Evolutionary conservation across 2,113 vertebrate genomes (phyloP).

Genomic region (Tachycineta bicolor): DNA sequence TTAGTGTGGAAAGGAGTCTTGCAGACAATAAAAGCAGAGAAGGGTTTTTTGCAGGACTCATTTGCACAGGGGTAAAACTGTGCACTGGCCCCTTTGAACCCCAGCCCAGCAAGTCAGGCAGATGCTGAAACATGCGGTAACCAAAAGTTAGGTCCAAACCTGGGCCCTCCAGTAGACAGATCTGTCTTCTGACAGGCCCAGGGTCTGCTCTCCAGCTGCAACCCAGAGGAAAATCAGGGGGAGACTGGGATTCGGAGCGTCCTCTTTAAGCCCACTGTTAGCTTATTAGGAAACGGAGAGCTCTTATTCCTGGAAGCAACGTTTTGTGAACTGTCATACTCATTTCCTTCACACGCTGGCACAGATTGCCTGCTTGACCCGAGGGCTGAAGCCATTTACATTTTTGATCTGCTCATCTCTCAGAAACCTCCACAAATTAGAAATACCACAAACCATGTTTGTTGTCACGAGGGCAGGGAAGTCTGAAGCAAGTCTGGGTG

Average conservation of each 20-base stretch:
- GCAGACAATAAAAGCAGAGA: not conserved
- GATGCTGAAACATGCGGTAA: slow-evolving; percentile 11
- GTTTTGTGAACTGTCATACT: slow-evolving; percentile 60
- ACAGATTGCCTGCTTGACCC: slow-evolving; percentile 62
- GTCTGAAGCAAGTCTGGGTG: not conserved
- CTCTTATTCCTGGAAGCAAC: slow-evolving; percentile 54
- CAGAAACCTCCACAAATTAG: slow-evolving; percentile 38
- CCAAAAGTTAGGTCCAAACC: not conserved
- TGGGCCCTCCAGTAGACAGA: not conserved
- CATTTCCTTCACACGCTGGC: slow-evolving; percentile 50
- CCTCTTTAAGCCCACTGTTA: not conserved
- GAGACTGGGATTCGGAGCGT: not conserved
- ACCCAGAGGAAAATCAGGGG: not conserved
- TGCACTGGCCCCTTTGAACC: not conserved
- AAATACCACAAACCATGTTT: slow-evolving; percentile 34
- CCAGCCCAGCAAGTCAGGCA: not conserved
- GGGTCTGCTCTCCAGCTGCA: slow-evolving; percentile 29
- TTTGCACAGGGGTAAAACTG: not conserved
- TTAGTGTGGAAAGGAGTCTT: slow-evolving; percentile 12
- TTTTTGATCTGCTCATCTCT: slow-evolving; percentile 62
- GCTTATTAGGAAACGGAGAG: not conserved
- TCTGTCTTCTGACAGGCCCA: not conserved
- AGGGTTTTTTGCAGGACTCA: not conserved
- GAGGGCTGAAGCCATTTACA: slow-evolving; percentile 60
- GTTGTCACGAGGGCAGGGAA: not conserved